Conservation (phyloP, 2,113 vertebrate species). For the Procavia capensis region DNA sequence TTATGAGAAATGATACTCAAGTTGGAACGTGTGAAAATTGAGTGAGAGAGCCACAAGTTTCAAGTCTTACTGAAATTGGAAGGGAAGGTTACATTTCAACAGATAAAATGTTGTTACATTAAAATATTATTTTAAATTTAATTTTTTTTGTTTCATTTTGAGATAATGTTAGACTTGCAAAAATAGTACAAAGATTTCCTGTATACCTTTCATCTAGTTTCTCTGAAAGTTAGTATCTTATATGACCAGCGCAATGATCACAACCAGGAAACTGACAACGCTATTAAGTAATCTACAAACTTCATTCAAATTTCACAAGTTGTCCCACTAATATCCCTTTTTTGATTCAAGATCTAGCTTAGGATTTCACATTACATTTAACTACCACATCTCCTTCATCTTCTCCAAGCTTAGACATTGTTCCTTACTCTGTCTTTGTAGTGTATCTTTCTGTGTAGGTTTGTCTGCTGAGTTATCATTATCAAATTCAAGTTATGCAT, state of each 20-base stretch:
- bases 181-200: background rate
- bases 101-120: constrained; percentile 30
- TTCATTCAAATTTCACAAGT: background rate
- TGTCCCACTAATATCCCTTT: background rate
- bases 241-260: background rate
- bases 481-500: background rate
- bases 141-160: constrained; percentile 13
- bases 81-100: constrained; percentile 3
- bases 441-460: background rate
- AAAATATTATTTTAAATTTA: constrained; percentile 19
- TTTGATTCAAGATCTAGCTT: background rate
- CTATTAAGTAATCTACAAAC: background rate
- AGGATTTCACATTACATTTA: background rate
- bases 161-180: constrained; percentile 33
- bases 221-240: background rate
- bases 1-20: constrained; percentile 41
- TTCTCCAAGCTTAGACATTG: background rate
- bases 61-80: background rate
- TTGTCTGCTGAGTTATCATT: background rate
- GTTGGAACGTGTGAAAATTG: constrained; percentile 57
- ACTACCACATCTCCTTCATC: background rate
- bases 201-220: background rate
- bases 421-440: background rate
- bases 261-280: background rate
- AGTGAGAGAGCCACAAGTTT: constrained; percentile 47